Percentiles rank a stretch among this genome's conserved stretches.
Conservation (phyloP, 2,888 invertebrate species). For the Caenorhabditis imperialis region DNA sequence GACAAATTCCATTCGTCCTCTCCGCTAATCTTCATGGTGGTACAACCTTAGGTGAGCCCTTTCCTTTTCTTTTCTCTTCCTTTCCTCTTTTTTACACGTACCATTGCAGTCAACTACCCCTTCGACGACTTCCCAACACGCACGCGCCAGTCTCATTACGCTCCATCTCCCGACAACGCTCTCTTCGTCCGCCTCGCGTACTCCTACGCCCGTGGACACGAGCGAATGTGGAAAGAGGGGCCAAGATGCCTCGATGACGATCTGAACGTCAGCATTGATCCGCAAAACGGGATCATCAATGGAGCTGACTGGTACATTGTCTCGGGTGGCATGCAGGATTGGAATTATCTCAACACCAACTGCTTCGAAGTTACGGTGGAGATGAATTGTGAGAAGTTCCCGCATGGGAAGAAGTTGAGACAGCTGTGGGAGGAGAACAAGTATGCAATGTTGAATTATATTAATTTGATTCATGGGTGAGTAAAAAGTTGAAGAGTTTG, state of each 20-base stretch:
- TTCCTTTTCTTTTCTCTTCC: neutral
- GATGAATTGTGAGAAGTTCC: constrained; percentile 93
- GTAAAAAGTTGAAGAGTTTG: neutral
- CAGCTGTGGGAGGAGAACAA: constrained; percentile 90
- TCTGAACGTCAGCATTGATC: constrained; percentile 81
- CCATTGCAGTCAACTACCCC: constrained; percentile 85
- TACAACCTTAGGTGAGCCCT: constrained; percentile 86
- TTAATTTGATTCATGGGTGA: constrained; percentile 85
- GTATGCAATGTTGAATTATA: constrained; percentile 87
- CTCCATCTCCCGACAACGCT: constrained; percentile 70
- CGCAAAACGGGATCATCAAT: constrained; percentile 91
- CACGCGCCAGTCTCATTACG: constrained; percentile 47
- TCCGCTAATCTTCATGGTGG: constrained; percentile 80
- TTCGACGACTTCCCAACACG: constrained; percentile 87
- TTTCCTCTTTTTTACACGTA: neutral
- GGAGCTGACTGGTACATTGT: constrained; percentile 88
- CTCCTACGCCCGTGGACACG: constrained; percentile 72
- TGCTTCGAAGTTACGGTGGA: constrained; percentile 96
- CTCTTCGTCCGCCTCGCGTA: constrained; percentile 75
- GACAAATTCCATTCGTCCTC: constrained; percentile 71
- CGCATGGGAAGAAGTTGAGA: constrained; percentile 84
- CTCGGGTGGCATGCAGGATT: constrained; percentile 97
- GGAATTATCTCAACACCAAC: constrained; percentile 92
- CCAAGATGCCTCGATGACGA: constrained; percentile 68
- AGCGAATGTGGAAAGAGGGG: constrained; percentile 72